Base-by-base conservation (phyloP, 1,140 invertebrate genomes). In the Mercenaria mercenaria region DNA sequence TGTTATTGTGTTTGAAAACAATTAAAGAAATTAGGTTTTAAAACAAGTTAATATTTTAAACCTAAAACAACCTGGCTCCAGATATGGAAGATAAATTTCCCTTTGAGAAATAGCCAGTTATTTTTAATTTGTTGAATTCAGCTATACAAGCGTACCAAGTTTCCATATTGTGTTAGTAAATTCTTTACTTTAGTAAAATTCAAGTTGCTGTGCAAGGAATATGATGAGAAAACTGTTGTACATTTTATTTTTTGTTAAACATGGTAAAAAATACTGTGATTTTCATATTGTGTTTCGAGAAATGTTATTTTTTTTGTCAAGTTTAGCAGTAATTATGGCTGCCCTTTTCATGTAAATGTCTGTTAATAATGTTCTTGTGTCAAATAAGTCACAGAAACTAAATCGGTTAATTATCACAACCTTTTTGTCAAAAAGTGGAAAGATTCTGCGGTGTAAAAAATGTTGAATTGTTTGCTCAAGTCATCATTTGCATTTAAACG, bases 401-500 rank as follows among this genome's bases (percentile, higher is more conserved):
- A 29, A 64, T 29, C 59, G n/a, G 59, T 26, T 64, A 64, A 64
- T 64, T 29, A n/a, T n/a, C 26, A 29, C 29, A 26, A 64, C 59
- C n/a, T 64, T 64, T 64, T 29, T 29, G 59, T 29, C 26, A 6
- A 29, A 56, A 64, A 29, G n/a, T 47, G 6, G 43, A 47, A 47
- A 47, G 15, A 29, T 11, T 64, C n/a, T 64, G 59, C 23, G 6
- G 23, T 3, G 8, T 10, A 29, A 64, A 64, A n/a, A 61, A 43
- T 50, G 20, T 59, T 79, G 76, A 79, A 52, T 56, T 79, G 50
- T 79, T 32, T 52, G 11, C 29, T 56, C 15, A 11, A 52, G 29
- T 52, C 47, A 32, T 34, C 43, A 79, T 79, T 79, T 79, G 76
- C 76, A 79, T 79, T 79, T 79, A 26, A 79, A 79, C 29, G 76